phyloP scores from a whole-genome alignment of 35 echinoderm and acorn worm genomes.

The Heliocidaris erythrogramma region DNA sequence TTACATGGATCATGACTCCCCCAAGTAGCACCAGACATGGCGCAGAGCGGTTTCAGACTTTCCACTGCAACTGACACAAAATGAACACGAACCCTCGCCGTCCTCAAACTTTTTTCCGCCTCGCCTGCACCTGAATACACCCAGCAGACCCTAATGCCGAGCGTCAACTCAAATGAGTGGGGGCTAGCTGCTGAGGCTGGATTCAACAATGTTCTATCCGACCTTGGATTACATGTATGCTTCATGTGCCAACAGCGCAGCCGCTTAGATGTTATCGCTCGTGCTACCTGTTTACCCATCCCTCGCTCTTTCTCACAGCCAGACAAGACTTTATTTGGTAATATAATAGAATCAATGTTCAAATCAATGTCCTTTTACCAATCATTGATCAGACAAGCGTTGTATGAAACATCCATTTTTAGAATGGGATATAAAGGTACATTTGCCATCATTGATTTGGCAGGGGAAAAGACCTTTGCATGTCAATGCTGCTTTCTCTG shows the following conservation, averaged over 20 bases:
- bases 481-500: neutral
- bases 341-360: neutral
- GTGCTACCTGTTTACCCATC: neutral
- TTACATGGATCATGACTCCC: conserved; percentile 16
- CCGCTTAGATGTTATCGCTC: neutral
- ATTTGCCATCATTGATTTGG: neutral
- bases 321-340: neutral
- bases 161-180: neutral
- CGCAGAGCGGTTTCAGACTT: neutral
- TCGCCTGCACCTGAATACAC: neutral
- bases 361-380: neutral
- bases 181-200: neutral
- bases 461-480: neutral
- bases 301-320: too few species aligned
- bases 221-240: neutral
- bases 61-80: neutral
- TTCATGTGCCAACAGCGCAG: neutral
- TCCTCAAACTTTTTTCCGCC: neutral
- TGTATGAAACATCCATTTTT: neutral
- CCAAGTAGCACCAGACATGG: neutral
- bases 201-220: neutral
- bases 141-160: neutral
- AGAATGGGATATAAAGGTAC: neutral
- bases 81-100: neutral
- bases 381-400: neutral